Percentiles rank a stretch among this genome's conserved stretches.
These are phyloP conservation scores for Zhengitettix transpicula DNA, from an alignment of 2,888 invertebrate genomes.

Conservation along the genomic window DNA sequence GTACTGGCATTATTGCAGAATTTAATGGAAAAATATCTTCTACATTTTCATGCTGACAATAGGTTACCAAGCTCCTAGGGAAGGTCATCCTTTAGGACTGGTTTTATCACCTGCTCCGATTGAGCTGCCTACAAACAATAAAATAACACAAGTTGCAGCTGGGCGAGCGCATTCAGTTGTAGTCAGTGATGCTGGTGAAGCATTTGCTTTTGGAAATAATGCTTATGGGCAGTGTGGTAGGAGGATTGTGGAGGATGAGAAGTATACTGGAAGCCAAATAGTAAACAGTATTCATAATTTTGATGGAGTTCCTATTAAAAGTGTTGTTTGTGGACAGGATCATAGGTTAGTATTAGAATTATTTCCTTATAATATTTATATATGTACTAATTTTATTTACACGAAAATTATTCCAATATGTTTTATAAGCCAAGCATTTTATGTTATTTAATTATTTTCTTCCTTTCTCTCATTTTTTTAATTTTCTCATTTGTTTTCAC, in stretches of 20 bases:
- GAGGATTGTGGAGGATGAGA: conserved; percentile 54
- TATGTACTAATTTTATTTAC: background rate
- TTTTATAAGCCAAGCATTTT: too few species aligned
- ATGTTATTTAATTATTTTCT: background rate
- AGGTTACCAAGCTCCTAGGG: conserved; percentile 30
- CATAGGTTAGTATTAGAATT: conserved; percentile 41
- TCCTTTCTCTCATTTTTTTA: background rate
- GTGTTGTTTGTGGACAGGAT: conserved; percentile 80
- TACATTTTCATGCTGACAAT: too few species aligned
- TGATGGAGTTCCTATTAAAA: conserved; percentile 40
- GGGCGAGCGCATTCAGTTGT: conserved; percentile 78
- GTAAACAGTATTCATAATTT: conserved; percentile 47
- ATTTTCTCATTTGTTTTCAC: too few species aligned
- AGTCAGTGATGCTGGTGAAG: conserved; percentile 60
- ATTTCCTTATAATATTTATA: background rate
- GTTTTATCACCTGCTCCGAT: conserved; percentile 57
- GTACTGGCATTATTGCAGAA: too few species aligned
- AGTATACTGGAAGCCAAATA: conserved; percentile 47
- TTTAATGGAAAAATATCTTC: too few species aligned
- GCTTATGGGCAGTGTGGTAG: conserved; percentile 88
- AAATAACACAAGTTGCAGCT: conserved; percentile 45
- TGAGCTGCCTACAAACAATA: conserved; percentile 43
- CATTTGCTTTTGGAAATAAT: conserved; percentile 80
- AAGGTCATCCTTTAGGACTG: conserved; percentile 46
- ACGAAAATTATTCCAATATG: too few species aligned